Evolutionary conservation across 1,140 invertebrate species (phyloP).

Genomic region (Cydia strobilella): DNA sequence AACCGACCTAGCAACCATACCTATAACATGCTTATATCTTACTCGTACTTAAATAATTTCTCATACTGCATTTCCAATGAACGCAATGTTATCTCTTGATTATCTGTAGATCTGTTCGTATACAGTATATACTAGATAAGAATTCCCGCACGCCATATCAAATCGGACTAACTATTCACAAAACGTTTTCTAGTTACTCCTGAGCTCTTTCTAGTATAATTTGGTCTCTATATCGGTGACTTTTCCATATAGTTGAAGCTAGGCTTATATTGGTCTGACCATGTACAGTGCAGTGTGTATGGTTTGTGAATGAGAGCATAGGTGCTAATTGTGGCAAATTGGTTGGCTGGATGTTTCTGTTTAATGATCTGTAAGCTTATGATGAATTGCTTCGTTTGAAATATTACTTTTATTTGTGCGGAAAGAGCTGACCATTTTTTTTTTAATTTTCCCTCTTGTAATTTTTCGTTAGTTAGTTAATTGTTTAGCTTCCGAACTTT

Average conservation of each 20-base stretch:
- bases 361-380: constrained; percentile 14
- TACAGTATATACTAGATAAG: not conserved
- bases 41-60: not conserved
- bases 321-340: constrained; percentile 13
- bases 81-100: not conserved
- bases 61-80: constrained; percentile 12
- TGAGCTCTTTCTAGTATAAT: not conserved
- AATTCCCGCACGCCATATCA: not conserved
- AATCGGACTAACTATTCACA: not conserved
- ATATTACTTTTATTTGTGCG: not conserved
- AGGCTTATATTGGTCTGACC: not conserved
- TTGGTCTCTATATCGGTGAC: not conserved
- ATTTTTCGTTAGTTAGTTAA: too few species aligned
- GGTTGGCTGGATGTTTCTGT: not conserved
- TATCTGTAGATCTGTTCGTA: not conserved
- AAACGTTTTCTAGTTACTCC: not conserved
- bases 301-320: not conserved
- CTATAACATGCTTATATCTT: not conserved
- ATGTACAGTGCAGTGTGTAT: not conserved
- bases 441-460: too few species aligned
- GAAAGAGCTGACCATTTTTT: too few species aligned
- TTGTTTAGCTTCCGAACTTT: too few species aligned
- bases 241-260: not conserved
- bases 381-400: constrained; percentile 5
- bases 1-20: too few species aligned